Percentiles rank a stretch among this genome's conserved stretches.
These are phyloP conservation scores for Linurgus olivaceus DNA, from an alignment of 2,797 vertebrate genomes.

Conservation along the genomic window DNA sequence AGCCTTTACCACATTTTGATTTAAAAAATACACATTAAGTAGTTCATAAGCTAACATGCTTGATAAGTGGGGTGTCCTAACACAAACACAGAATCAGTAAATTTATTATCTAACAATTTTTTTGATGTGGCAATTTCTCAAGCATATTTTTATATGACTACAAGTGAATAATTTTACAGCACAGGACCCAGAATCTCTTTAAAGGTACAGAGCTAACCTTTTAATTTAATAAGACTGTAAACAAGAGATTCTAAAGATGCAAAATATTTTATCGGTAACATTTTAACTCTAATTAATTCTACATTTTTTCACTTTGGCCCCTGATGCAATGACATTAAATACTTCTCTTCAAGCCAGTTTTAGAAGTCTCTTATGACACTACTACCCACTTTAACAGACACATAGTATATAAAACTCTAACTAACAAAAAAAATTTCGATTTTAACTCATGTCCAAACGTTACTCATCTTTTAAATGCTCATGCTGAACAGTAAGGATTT, in stretches of 20 bases:
- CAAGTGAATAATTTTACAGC: background rate
- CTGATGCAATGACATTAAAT: background rate
- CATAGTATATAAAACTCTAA: background rate
- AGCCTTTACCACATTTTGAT: background rate
- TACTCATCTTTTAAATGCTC: background rate
- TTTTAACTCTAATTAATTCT: background rate
- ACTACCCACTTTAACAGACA: background rate
- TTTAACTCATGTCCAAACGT: background rate
- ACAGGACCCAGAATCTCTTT: background rate
- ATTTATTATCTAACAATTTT: background rate
- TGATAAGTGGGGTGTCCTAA: background rate
- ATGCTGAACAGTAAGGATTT: background rate
- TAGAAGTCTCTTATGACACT: background rate
- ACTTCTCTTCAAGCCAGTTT: background rate
- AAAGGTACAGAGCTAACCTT: background rate
- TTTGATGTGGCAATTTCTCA: background rate
- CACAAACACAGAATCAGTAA: background rate
- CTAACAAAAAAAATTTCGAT: background rate
- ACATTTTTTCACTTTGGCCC: background rate
- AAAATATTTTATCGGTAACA: background rate
- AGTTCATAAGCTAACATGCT: background rate
- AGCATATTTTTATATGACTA: background rate
- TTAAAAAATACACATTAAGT: background rate
- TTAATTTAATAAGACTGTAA: background rate
- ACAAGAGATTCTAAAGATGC: constrained; percentile 6